phyloP scores from a whole-genome alignment of 2,797 vertebrate genomes.

The Bradypodion pumilum region DNA sequence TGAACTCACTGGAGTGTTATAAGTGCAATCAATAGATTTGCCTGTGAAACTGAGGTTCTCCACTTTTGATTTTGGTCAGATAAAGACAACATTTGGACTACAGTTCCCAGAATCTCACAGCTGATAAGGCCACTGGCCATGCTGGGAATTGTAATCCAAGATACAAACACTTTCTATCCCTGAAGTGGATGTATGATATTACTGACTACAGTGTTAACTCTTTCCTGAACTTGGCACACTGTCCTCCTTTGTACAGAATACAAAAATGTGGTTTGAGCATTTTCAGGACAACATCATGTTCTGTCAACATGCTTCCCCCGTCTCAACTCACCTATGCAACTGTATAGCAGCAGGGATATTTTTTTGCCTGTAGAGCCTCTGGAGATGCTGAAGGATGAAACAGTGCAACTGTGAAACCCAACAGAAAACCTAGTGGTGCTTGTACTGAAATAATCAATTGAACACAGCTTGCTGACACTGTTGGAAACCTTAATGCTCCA shows the following conservation, averaged over 20 bases:
- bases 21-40: neutral
- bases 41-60: neutral
- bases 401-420: neutral
- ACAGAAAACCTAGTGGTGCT: neutral
- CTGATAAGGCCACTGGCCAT: no score
- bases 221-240: neutral
- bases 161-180: no score
- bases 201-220: neutral
- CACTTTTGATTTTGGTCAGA: neutral
- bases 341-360: neutral
- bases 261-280: neutral
- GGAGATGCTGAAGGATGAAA: neutral
- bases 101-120: no score
- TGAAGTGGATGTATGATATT: neutral
- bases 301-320: neutral
- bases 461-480: neutral
- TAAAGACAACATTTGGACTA: neutral
- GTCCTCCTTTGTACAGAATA: conserved; percentile 1
- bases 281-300: neutral
- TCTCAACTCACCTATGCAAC: neutral
- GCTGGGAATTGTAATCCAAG: no score
- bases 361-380: neutral
- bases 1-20: neutral
- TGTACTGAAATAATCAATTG: neutral
- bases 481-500: neutral